Base-by-base conservation (phyloP, 2,888 invertebrate species). In the Ophioninae sp. region DNA sequence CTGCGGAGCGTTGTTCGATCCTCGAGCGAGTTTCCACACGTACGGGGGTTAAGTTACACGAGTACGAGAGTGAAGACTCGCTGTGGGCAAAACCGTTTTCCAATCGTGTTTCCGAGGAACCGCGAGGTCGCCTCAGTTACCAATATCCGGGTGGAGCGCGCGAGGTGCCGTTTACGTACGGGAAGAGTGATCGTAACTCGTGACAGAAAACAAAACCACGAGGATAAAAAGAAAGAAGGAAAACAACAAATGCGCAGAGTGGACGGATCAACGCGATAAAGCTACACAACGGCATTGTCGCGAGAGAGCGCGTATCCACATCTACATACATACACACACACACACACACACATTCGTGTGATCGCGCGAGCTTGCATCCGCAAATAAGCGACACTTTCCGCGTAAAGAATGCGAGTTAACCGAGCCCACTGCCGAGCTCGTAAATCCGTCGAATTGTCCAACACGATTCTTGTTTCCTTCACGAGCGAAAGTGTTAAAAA, bases 161-260 rank as follows among this genome's bases (percentile, higher is more conserved):
- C 69, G 30, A 30, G 63, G 63, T 10, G 39, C 41, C 41, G 23
- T 41, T 30, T 61, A 73, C 41, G 41, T 37, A 17, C 23, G 37
- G 2, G 30, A 30, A 30, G 30, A 61, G 39, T 22, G 17, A 41
- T 51, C n/a, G 51, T 64, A 20, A 51, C 23, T 63, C 61, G 30
- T 61, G 51, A 51, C 13, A 51, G 51, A 51, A 51, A 51, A 17
- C 51, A 51, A 51, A 51, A 30, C 30, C 51, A 51, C 6, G 51
- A 17, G 17, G 51, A 17, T 6, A n/a, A 72, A 20, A 39, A 39
- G 6, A 59, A 61, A 61, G 22, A 56, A 41, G 22, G 10, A 72
- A 41, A 74, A 74, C 64, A 74, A 74, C 44, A 64, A 74, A 23
- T 63, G 44, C 44, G 51, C 17, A 64, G 74, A 22, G 64, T 72